Base-by-base conservation (phyloP, 2,113 vertebrate genomes). In the Rhegmatorhina hoffmannsi region DNA sequence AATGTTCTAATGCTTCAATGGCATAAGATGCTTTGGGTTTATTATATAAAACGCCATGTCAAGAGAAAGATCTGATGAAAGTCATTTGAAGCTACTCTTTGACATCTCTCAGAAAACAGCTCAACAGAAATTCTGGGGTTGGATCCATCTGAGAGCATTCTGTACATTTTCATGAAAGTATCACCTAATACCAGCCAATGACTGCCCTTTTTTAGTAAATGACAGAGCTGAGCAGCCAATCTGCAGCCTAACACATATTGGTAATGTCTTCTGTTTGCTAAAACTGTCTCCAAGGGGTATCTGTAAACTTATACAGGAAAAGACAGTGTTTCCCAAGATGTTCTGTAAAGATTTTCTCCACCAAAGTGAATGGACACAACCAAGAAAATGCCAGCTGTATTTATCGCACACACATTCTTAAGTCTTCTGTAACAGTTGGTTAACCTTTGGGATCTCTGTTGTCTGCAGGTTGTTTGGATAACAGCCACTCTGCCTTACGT, bases 401-500 rank as follows among this genome's bases (percentile, higher is more conserved):
- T 88, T 86, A 74, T 55, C 29, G 60, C 15, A 58, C 29, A 60
- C 15, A 62, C 8, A 7, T 73, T 80, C n/a, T 81, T 80, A 33
- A 70, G 12, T 63, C 14, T 84, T 46, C 49, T 64, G 2, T 47
- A 66, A 16, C 20, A 58, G 14, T 13, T 93, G 13, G 66, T 60
- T 91, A 75, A 87, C 74, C 33, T 96, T 24, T 13, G 60, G 21
- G 21, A 36, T 74, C 55, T 81, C 75, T 94, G 34, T 73, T 18
- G 17, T 46, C 63, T 96, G 72, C 95, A 99, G 99, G 99, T 99
- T 74, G 99, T 99, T 87, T 99, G 99, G 98, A 99, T 99, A 98
- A 99, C 99, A 38, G 99, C 99, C 77, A 99, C 99, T 25, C 98
- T 99, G 98, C 99, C 99, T 53, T 99, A 99, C 11, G 93, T 99